Conservation (phyloP, 2,113 vertebrate species). For the Echinops telfairi region DNA sequence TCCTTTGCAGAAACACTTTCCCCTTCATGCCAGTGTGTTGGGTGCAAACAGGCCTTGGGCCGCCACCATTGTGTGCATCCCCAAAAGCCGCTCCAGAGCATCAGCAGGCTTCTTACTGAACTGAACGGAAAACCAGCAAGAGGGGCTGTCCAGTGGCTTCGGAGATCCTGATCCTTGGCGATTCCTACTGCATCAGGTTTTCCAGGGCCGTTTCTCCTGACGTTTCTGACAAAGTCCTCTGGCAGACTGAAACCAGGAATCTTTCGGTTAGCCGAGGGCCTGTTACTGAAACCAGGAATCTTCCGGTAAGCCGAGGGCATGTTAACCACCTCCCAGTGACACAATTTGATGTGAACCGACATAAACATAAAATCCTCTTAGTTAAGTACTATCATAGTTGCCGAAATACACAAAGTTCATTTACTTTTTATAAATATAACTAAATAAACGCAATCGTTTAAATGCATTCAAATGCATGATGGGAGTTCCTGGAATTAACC, state of each 20-base stretch:
- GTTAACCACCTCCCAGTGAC: not conserved
- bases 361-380: not conserved
- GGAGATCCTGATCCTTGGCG: not conserved
- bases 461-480: not conserved
- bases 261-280: not conserved
- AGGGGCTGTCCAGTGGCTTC: not conserved
- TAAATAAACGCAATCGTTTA: not conserved
- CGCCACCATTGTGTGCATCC: not conserved
- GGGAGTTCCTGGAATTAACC: not conserved
- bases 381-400: not conserved
- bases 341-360: not conserved
- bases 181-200: not conserved
- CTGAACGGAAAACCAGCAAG: not conserved
- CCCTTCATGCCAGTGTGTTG: fast-evolving
- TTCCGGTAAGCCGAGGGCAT: too few species aligned
- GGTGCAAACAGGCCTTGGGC: not conserved
- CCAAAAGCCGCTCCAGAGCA: not conserved
- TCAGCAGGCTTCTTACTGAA: not conserved
- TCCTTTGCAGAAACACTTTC: not conserved
- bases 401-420: not conserved
- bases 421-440: constrained; percentile 41
- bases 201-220: not conserved
- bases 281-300: too few species aligned
- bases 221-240: not conserved
- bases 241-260: not conserved